phyloP scores from a whole-genome alignment of 2,888 invertebrate genomes.

The Drosophila diplacantha region DNA sequence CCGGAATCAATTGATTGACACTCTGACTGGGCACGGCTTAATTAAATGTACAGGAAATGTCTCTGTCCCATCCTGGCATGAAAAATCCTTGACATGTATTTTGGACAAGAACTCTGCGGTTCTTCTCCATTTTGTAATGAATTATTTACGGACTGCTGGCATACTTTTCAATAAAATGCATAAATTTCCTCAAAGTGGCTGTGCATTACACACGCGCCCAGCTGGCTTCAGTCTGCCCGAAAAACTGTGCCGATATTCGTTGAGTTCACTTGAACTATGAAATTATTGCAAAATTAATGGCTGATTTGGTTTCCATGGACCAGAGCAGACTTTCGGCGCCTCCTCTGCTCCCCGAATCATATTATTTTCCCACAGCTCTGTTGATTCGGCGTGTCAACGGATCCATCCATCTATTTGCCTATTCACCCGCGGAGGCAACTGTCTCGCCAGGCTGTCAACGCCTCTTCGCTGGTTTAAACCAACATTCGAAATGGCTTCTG shows the following conservation, averaged over 20 bases:
- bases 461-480: conserved; percentile 11
- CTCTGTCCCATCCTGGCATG: background rate
- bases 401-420: conserved; percentile 16
- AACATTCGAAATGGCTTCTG: conserved; percentile 5
- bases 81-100: conserved; percentile 32
- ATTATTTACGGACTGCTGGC: conserved; percentile 11
- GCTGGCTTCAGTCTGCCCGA: conserved; percentile 45
- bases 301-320: conserved; percentile 23
- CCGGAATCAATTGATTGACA: conserved; percentile 22
- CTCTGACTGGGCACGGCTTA: background rate
- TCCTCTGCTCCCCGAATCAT: conserved; percentile 3
- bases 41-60: conserved; percentile 5
- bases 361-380: conserved; percentile 25
- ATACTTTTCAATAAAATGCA: conserved; percentile 20
- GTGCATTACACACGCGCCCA: conserved; percentile 37
- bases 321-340: conserved; percentile 27
- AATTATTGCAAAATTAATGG: conserved; percentile 16
- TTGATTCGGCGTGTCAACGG: conserved; percentile 35
- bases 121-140: conserved; percentile 5
- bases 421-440: conserved; percentile 19
- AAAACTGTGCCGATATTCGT: conserved; percentile 49
- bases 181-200: conserved; percentile 6
- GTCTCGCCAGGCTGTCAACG: conserved; percentile 38
- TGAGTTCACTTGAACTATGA: conserved; percentile 19
- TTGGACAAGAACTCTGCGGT: background rate